phyloP scores from a whole-genome alignment of 2,797 vertebrate genomes.

The Leptodactylus fallax region DNA sequence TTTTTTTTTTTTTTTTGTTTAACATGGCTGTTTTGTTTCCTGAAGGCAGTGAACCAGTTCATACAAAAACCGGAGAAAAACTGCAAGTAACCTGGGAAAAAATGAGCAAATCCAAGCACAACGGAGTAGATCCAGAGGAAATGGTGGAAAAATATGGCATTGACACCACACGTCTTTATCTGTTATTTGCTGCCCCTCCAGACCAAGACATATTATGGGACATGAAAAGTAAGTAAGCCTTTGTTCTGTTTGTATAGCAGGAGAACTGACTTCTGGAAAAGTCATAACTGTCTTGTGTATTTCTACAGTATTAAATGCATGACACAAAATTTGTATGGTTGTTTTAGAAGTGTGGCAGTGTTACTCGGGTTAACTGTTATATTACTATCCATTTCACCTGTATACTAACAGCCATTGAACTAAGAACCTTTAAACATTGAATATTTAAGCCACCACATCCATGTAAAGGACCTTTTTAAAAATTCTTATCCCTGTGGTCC shows the following conservation, averaged over 20 bases:
- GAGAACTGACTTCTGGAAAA: no score
- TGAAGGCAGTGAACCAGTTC: conserved; percentile 82
- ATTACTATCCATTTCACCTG: no score
- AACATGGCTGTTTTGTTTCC: not conserved
- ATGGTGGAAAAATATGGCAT: conserved; percentile 87
- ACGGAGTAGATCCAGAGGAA: conserved; percentile 90
- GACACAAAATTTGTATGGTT: no score
- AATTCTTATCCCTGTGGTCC: no score
- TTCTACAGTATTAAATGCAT: no score
- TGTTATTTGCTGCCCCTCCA: conserved; percentile 91
- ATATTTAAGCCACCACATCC: no score
- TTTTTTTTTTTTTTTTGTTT: not conserved
- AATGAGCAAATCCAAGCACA: conserved; percentile 98
- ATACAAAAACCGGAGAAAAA: conserved; percentile 72
- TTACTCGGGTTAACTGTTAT: no score
- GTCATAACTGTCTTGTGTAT: no score
- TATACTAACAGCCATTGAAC: no score
- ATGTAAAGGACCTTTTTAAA: no score
- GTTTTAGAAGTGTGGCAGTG: no score
- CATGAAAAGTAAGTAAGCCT: conserved; percentile 84
- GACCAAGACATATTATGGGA: conserved; percentile 98
- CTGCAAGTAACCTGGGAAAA: conserved; percentile 92
- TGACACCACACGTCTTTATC: conserved; percentile 89
- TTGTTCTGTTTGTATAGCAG: not conserved
- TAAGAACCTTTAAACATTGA: no score